Percentiles rank a stretch among this genome's conserved stretches.
These are phyloP conservation scores for Nematolebias whitei DNA, from an alignment of 2,113 vertebrate genomes.

Conservation along the genomic window DNA sequence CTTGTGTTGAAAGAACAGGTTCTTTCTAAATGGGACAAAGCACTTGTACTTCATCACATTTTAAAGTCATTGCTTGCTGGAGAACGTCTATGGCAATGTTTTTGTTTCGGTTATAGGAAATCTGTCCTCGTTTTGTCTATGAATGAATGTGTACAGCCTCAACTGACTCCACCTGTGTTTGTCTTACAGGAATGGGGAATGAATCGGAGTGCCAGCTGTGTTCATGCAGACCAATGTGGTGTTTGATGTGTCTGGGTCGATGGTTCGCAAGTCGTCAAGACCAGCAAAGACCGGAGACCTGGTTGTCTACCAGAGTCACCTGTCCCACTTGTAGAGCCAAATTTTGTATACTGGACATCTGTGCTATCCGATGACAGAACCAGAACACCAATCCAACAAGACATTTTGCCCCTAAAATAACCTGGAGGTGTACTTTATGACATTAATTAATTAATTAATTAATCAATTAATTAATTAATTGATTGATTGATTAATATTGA, in stretches of 20 bases:
- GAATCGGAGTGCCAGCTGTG: slow-evolving; percentile 89
- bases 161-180: slow-evolving; percentile 1
- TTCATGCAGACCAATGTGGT: slow-evolving; percentile 97
- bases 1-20: too few relatives aligned
- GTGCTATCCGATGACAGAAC: slow-evolving; percentile 78
- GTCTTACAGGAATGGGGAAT: background rate
- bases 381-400: background rate
- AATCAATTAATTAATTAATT: too few relatives aligned
- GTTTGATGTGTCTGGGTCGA: slow-evolving; percentile 92
- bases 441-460: too few relatives aligned
- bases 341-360: slow-evolving; percentile 94
- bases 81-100: too few relatives aligned
- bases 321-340: slow-evolving; percentile 92
- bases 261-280: slow-evolving; percentile 97
- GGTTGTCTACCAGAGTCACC: slow-evolving; percentile 90
- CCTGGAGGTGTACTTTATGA: background rate
- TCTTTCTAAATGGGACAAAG: too few relatives aligned
- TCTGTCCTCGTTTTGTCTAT: too few relatives aligned
- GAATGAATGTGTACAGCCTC: too few relatives aligned
- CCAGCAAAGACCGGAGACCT: slow-evolving; percentile 91
- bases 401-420: background rate
- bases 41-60: too few relatives aligned
- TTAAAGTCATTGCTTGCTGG: too few relatives aligned
- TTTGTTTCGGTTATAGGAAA: background rate
- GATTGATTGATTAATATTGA: too few relatives aligned